Base-by-base conservation (phyloP, 2,797 vertebrate species). In the Gobio occitaniae region DNA sequence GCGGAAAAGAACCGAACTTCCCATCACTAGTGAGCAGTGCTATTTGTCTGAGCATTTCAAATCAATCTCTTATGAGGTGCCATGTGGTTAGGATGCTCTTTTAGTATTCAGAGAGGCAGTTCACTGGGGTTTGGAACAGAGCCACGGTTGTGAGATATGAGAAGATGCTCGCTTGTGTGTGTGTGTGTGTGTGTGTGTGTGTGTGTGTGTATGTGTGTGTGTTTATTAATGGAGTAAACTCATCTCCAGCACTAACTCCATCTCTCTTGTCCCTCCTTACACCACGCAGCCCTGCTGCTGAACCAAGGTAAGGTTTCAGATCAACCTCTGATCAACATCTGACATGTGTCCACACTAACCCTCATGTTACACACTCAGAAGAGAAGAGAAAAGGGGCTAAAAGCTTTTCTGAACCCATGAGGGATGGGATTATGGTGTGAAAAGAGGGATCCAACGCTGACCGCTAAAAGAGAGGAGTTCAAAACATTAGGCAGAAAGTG, bases 231-330 rank as follows among this genome's bases (percentile, higher is more conserved):
- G 83, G 15, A 54, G 78, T 75, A 65, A 78, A 65, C 69, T 80
- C 78, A 80, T 78, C 78, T 21, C 19, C 59, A 80, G 78, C 84
- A 85, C 78, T 80, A 85, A 85, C 52, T 75, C 48, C 82, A 61
- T 78, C 48, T 78, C 77, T 69, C 66, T 74, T 77, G 65, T 86
- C 84, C 84, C 61, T 88, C 84, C 91, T 88, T 91, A 90, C 89
- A 85, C 86, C 77, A 70, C 74, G 84, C 89, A 95, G 94, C 93
- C 91, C 93, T 95, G 89, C 92, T 94, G 21, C 93, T 95, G 87
- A 93, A 83, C 87, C 91, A 94, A 92, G 94, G 94, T 95, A 91
- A 94, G 94, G 81, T 48, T 71, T 41, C 56, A 65, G 38, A 70
- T 56, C 81, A 65, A 71, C 16, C 41, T 76, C 48, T 88, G 56